Base-by-base conservation (phyloP, 2,888 invertebrate genomes). In the Harpagoxenus sublaevis region DNA sequence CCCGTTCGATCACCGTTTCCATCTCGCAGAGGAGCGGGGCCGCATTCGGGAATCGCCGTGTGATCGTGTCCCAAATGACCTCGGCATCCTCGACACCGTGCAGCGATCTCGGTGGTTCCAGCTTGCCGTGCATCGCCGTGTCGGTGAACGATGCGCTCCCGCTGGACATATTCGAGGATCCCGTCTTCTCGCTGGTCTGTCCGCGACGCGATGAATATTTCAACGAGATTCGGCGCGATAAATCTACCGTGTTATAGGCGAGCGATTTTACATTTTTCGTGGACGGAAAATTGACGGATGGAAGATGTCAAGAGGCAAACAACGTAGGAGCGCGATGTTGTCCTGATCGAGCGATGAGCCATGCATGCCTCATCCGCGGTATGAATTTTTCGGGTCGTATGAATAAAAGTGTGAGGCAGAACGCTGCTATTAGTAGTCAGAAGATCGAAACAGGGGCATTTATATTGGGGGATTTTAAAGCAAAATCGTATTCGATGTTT, bases 21-120 rank as follows among this genome's bases (percentile, higher is more conserved):
- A 93, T 91, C 51, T 93, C 93, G 71, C 90, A 90, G 5, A 93
- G 87, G 23, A 94, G 87, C 6, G 93, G 92, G 35, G 94, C 93
- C 62, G 92, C 92, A 10, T 91, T 92, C 28, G 93, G 93, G 83
- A 93, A 94, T 88, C 93, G 87, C 42, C 90, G 88, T 10, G 85
- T 87, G 77, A 93, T 93, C 84, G 91, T 91, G n/a, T 89, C 84
- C 93, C 93, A 93, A 15, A 92, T 85, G 8, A 89, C 84, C 5
- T 92, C 91, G n/a, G 91, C 89, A 60, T 90, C 91, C 74, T 91
- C 89, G 74, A 86, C 84, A 45, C 86, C 87, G 39, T 82, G 83
- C n/a, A 88, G 66, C 15, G 89, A 89, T 68, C 85, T 84, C 42
- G 90, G 91, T 53, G 86, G 88, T 57, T 86, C 79, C 79, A 89